phyloP scores from a whole-genome alignment of 2,113 vertebrate genomes.

The Ginglymostoma cirratum region DNA sequence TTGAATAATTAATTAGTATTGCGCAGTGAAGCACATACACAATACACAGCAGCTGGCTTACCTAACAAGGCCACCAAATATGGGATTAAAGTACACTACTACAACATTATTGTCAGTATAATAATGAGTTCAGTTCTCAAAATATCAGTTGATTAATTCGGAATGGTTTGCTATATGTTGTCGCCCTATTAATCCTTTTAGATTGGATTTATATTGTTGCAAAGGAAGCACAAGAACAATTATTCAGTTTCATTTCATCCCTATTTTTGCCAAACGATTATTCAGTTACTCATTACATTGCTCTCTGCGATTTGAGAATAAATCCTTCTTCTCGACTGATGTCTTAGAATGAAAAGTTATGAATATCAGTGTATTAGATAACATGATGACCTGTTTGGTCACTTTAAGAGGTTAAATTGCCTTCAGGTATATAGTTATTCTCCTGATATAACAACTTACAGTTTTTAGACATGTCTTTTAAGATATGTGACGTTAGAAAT shows the following conservation, averaged over 20 bases:
- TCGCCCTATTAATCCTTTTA: neutral
- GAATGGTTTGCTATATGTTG: neutral
- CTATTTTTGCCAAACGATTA: neutral
- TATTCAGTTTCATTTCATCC: neutral
- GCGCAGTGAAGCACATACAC: neutral
- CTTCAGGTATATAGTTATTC: neutral
- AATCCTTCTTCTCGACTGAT: neutral
- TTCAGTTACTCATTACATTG: slow-evolving; percentile 6
- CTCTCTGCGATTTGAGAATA: neutral
- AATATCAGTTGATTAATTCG: neutral
- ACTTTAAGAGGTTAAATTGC: neutral
- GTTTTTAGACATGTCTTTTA: neutral
- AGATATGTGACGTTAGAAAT: neutral
- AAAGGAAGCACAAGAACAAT: neutral
- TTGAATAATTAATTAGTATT: slow-evolving; percentile 1
- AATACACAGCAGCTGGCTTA: neutral
- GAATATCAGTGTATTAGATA: neutral
- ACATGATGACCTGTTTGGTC: neutral
- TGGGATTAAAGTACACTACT: neutral
- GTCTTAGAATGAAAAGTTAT: neutral
- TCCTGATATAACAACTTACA: neutral
- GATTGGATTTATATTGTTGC: neutral
- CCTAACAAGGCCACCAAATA: neutral
- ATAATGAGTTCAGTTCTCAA: neutral
- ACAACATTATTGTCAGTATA: neutral